Evolutionary conservation across 2,113 vertebrate species (phyloP), one percentile per base, ranked within the genome.

Genomic region (Paedocypris sp.): DNA sequence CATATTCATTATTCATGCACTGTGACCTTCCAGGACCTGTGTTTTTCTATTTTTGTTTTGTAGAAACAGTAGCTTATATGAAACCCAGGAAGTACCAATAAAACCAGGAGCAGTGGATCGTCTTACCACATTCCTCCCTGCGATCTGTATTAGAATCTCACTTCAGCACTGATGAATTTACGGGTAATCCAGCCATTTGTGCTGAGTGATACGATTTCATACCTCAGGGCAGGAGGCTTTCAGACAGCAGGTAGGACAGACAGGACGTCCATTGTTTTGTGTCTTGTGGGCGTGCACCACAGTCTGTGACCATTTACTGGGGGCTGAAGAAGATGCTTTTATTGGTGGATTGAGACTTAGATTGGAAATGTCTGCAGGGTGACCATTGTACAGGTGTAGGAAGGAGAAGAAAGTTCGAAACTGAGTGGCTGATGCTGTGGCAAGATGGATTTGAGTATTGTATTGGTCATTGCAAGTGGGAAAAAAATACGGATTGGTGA

Each of bases 191-290:
- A 75, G 72, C 72, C 67, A 73, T 78, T 79, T 80, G 71, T 75
- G 66, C 60, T 51, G 50, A 73, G 72, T 80, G 82, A 83, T 85
- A 79, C 77, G 76, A 72, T 85, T 85, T 75, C 83, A 81, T 75
- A 83, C 82, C 82, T 75, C 71, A 82, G 79, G 82, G 80, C 67
- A 61, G 60, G 47, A 65, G 38, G 62, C 72, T 67, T 73, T 70
- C 71, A 75, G 77, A 72, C 74, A 68, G 70, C 62, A 71, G 74
- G 67, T 78, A 77, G 76, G 76, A 64, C 62, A 64, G 45, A 63
- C 75, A 76, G 66, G 51, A 65, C 31, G 20, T 38, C 72, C 72
- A 80, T 85, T 86, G 82, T 86, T 77, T 61, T 56, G n/a, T n/a
- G n/a, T n/a, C n/a, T 69, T 60, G 66, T 67, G 73, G 78, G 80